Conservation (phyloP, 2,797 vertebrate genomes). For the Coccyzus lansbergi region DNA sequence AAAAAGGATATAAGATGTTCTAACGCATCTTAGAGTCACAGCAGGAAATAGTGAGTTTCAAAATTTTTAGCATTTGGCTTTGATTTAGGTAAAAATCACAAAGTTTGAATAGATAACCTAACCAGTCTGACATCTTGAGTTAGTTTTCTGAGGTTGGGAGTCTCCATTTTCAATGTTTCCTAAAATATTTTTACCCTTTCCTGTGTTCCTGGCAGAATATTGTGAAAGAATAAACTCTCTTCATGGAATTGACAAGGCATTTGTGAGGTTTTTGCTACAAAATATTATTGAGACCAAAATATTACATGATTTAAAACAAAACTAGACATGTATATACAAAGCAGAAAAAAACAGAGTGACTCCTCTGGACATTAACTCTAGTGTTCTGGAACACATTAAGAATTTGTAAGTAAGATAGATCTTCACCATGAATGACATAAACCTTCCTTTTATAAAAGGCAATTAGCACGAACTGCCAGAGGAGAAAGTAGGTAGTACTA, state of each 20-base stretch:
- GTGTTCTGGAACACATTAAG: background rate
- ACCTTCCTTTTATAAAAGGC: background rate
- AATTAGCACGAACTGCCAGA: background rate
- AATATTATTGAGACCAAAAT: background rate
- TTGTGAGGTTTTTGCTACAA: background rate
- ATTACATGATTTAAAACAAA: background rate
- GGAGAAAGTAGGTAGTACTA: background rate
- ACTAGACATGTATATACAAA: background rate
- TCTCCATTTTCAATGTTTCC: constrained; percentile 14
- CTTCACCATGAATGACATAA: background rate
- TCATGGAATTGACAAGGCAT: background rate
- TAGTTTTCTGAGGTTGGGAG: background rate
- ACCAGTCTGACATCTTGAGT: background rate
- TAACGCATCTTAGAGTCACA: background rate
- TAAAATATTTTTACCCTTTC: background rate
- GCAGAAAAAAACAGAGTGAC: background rate
- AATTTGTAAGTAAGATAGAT: background rate
- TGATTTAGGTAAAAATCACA: constrained; percentile 17
- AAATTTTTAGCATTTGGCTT: constrained; percentile 12
- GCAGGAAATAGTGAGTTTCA: background rate
- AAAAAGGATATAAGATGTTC: background rate
- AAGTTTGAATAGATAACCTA: background rate
- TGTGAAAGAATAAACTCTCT: background rate
- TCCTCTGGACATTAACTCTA: background rate
- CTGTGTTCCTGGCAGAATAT: background rate